phyloP scores from a whole-genome alignment of 2,113 vertebrate species.

The Heteronetta atricapilla region DNA sequence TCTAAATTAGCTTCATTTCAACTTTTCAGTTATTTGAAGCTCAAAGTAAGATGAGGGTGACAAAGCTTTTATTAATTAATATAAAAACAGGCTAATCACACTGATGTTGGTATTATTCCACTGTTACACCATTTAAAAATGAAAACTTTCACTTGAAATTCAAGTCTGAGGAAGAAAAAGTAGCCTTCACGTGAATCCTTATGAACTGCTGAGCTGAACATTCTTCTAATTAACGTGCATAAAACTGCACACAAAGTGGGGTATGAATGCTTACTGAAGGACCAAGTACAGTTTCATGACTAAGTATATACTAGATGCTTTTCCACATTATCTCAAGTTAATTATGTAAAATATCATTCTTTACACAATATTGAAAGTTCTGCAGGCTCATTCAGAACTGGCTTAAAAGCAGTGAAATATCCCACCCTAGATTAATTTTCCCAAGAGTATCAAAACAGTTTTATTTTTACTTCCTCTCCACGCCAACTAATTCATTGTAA shows the following conservation, averaged over 20 bases:
- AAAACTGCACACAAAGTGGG: accelerated
- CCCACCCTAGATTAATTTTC: neutral
- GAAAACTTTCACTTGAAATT: neutral
- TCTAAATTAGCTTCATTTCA: neutral
- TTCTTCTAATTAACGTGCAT: neutral
- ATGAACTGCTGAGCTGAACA: neutral
- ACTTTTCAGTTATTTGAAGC: neutral
- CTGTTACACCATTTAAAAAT: accelerated
- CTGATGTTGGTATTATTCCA: neutral
- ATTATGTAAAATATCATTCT: neutral
- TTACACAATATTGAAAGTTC: neutral
- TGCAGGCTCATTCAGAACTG: neutral
- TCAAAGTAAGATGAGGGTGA: neutral
- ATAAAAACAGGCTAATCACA: neutral
- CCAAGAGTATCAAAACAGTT: neutral
- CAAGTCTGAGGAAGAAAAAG: accelerated
- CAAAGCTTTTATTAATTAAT: neutral
- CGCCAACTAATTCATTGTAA: neutral
- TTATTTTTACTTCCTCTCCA: neutral
- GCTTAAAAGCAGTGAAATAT: neutral
- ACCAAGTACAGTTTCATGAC: neutral
- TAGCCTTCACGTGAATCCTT: neutral
- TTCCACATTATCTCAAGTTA: neutral
- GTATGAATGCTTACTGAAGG: neutral
- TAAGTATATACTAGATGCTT: neutral